Conservation (phyloP, 2,888 invertebrate species). For the Hybos culiciformis region DNA sequence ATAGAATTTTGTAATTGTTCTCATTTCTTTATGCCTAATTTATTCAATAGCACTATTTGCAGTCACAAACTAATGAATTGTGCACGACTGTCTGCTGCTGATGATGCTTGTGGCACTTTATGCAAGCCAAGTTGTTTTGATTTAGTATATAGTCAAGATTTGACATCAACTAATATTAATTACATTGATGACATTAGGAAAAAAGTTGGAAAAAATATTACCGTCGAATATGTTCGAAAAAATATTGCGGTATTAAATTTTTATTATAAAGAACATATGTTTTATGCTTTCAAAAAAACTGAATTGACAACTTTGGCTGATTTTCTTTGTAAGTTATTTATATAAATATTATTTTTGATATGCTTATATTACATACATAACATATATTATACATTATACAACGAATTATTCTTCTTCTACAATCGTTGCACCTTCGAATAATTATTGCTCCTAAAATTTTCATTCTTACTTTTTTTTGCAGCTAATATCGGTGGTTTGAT, state of each 20-base stretch:
- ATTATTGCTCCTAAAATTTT: no score
- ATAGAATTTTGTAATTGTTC: slow-evolving; percentile 26
- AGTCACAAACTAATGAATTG: slow-evolving; percentile 53
- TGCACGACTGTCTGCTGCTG: slow-evolving; percentile 31
- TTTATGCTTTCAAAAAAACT: slow-evolving; percentile 53
- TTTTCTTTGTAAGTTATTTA: slow-evolving; percentile 67
- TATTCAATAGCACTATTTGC: slow-evolving; percentile 51
- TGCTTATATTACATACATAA: no score
- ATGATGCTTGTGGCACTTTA: slow-evolving; percentile 18
- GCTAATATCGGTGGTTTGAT: slow-evolving; percentile 68
- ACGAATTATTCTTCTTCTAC: no score
- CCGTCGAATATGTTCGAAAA: slow-evolving; percentile 23
- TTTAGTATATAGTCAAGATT: slow-evolving; percentile 46
- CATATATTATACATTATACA: no score
- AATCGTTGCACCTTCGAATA: no score
- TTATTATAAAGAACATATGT: slow-evolving; percentile 53
- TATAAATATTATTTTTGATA: no score
- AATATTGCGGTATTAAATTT: slow-evolving; percentile 61
- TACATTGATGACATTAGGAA: slow-evolving; percentile 23
- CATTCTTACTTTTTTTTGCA: slow-evolving; percentile 37
- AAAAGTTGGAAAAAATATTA: slow-evolving; percentile 17
- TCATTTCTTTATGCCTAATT: slow-evolving; percentile 35
- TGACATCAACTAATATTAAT: slow-evolving; percentile 43
- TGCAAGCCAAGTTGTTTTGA: slow-evolving; percentile 66
- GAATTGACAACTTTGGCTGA: slow-evolving; percentile 68